These are phyloP conservation scores for Cisticola juncidis DNA, from an alignment of 2,113 vertebrate genomes.

Conservation along the genomic window DNA sequence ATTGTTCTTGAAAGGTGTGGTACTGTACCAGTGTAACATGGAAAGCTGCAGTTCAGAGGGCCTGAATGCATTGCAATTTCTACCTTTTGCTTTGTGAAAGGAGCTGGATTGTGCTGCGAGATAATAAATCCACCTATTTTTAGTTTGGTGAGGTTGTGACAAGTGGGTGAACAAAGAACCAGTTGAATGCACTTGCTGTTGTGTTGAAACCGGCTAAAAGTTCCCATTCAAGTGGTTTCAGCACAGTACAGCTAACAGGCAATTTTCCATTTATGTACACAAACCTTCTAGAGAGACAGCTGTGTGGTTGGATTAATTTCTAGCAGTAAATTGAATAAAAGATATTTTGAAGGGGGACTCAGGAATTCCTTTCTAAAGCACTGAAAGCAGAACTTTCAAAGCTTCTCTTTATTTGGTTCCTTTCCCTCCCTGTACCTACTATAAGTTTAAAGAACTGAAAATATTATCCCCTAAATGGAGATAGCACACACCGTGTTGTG, in stretches of 20 bases:
- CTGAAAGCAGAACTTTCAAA: constrained; percentile 40
- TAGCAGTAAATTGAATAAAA: constrained; percentile 55
- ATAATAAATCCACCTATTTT: constrained; percentile 73
- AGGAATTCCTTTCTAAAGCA: constrained; percentile 46
- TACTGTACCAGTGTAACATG: constrained; percentile 63
- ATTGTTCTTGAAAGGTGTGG: constrained; percentile 68
- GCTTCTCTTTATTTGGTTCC: not conserved
- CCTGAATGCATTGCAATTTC: constrained; percentile 62
- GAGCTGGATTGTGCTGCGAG: constrained; percentile 56
- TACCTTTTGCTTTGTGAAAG: constrained; percentile 66
- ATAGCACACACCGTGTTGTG: not conserved
- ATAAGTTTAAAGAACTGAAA: constrained; percentile 30
- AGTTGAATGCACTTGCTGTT: constrained; percentile 64
- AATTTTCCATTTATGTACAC: constrained; percentile 66
- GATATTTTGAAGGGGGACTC: constrained; percentile 34
- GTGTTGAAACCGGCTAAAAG: constrained; percentile 53
- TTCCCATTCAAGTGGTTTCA: constrained; percentile 63
- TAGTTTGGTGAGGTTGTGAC: constrained; percentile 49
- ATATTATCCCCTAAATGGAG: not conserved
- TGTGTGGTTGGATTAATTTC: constrained; percentile 63
- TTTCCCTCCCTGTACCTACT: not conserved
- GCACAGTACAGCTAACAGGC: constrained; percentile 55
- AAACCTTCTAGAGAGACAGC: constrained; percentile 60
- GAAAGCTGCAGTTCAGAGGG: constrained; percentile 39
- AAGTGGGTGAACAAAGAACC: constrained; percentile 64